Base-by-base conservation (phyloP, 2,113 vertebrate genomes). In the Heterochromis multidens region DNA sequence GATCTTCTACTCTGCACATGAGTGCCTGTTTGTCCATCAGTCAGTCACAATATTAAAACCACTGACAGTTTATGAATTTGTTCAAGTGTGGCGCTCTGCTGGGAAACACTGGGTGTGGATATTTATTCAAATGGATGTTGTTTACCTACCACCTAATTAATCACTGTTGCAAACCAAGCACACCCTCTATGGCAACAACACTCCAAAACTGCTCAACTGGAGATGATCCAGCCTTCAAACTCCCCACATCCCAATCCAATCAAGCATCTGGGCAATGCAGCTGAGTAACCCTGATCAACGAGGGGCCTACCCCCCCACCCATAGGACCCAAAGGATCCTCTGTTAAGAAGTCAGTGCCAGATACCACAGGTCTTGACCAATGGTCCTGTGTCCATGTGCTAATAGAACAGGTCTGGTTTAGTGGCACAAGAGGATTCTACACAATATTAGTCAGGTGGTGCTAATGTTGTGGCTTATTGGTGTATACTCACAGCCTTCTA, bases 81-180 rank as follows among this genome's bases (percentile, higher is more conserved):
- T 25, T 40, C 29, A 40, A 23, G 12, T 21, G 23, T 1, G 2
- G 40, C 19, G 7, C 8, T 54, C 49, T 54, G 49, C 40, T 49
- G 65, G 65, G 40, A 70, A 46, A 70, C 65, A 19, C 40, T 46
- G 65, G 5, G 27, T 7, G 40, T 0, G 6, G 65, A 72, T 25
- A 29, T 21, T 1, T 49, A 72, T 49, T 49, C 25, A 49, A 49
- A 27, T 2, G 23, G 65, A 3, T 49, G 27, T 72, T 29, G 25
- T 72, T 72, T 72, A 49, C 25, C 23, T 49, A 0, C 17, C 0
- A 17, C 40, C 65, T 49, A 6, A 70, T 70, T 70, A 70, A 27
- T 19, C 14, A 70, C 67, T 29, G 3, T 17, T 72, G 67, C 67
- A 72, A 19, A 70, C 14, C 3, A 29, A 29, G 27, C 10, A 74